Evolutionary conservation across 2,888 invertebrate species (phyloP).

Genomic region (Scrobipalpa atriplicella): DNA sequence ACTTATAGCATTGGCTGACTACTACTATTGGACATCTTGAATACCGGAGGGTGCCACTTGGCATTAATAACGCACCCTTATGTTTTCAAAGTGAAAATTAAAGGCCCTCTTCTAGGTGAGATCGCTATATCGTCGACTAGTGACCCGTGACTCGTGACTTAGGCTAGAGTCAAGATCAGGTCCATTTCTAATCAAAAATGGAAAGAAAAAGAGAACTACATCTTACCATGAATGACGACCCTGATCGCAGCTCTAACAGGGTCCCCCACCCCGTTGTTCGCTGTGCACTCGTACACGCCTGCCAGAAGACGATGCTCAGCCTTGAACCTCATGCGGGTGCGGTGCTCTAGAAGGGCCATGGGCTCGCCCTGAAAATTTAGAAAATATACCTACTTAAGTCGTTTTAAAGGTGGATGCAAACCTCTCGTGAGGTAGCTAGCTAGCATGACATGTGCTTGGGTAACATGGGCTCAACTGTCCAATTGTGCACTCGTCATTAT

Average conservation of each 20-base stretch:
- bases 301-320: slow-evolving; percentile 86
- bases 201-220: background rate
- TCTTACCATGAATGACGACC: slow-evolving; percentile 86
- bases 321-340: slow-evolving; percentile 84
- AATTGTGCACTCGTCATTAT: too few relatives aligned
- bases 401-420: too few relatives aligned
- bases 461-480: too few relatives aligned
- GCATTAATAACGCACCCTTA: background rate
- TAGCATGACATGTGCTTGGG: too few relatives aligned
- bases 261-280: slow-evolving; percentile 89
- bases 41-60: background rate
- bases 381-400: background rate
- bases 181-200: too few relatives aligned
- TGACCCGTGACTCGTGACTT: too few relatives aligned
- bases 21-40: background rate
- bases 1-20: too few relatives aligned
- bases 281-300: slow-evolving; percentile 88
- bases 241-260: slow-evolving; percentile 86
- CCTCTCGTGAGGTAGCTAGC: too few relatives aligned
- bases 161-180: too few relatives aligned
- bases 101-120: too few relatives aligned
- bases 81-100: background rate
- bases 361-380: slow-evolving; percentile 78
- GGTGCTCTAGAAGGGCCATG: slow-evolving; percentile 83
- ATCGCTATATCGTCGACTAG: too few relatives aligned